phyloP scores from a whole-genome alignment of 2,113 vertebrate species.

The Heterotis niloticus region DNA sequence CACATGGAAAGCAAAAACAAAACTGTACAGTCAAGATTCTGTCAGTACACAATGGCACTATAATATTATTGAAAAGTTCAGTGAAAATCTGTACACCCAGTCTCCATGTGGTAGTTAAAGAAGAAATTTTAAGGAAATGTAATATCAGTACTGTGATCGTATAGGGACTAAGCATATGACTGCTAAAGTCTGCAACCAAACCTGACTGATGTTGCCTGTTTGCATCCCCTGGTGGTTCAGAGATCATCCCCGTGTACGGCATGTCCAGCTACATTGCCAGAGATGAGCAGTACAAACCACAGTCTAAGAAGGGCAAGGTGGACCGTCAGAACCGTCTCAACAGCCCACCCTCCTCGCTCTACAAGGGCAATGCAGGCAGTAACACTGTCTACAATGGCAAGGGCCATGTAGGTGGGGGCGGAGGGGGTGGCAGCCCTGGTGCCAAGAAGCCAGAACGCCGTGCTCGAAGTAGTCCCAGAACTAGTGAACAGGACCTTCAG shows the following conservation, averaged over 20 bases:
- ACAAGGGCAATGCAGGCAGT: constrained; percentile 55
- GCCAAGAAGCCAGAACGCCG: constrained; percentile 70
- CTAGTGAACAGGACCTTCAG: constrained; percentile 69
- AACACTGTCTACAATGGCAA: constrained; percentile 69
- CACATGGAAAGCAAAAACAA: no score
- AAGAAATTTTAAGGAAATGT: no score
- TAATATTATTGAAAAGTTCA: no score
- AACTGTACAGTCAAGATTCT: no score
- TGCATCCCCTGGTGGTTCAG: constrained; percentile 49
- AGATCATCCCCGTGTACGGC: constrained; percentile 92
- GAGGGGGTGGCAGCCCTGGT: constrained; percentile 50
- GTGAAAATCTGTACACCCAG: no score
- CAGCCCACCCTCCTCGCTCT: constrained; percentile 80
- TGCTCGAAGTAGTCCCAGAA: constrained; percentile 75
- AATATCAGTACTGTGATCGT: no score
- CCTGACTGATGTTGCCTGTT: background rate
- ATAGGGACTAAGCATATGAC: background rate
- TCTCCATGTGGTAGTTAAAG: no score
- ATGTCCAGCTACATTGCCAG: constrained; percentile 91
- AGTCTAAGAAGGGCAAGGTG: constrained; percentile 90
- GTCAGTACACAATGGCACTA: no score
- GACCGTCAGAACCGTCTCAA: constrained; percentile 91
- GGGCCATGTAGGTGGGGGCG: constrained; percentile 46
- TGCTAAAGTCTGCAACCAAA: background rate
- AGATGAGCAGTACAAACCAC: constrained; percentile 92